Conservation (phyloP, 1,140 invertebrate genomes). For the Gonatopus flavifemur region DNA sequence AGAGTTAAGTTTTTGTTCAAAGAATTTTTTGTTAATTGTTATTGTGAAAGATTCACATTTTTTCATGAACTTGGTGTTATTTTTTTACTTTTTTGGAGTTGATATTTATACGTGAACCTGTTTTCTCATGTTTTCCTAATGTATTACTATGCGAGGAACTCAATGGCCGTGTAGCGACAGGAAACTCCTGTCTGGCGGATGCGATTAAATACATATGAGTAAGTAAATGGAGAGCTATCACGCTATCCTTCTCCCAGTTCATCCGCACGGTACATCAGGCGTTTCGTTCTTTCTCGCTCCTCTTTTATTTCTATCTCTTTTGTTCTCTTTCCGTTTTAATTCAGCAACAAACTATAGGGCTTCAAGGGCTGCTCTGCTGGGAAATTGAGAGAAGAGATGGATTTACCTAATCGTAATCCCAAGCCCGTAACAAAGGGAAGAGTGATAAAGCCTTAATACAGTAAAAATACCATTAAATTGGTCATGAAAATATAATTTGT, state of each 20-base stretch:
- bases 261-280: not conserved
- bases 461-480: too few species aligned
- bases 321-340: not conserved
- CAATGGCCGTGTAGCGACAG: slow-evolving; percentile 23
- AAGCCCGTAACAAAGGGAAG: too few species aligned
- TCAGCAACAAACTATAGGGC: slow-evolving; percentile 3
- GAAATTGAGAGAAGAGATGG: slow-evolving; percentile 15
- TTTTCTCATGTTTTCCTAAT: too few species aligned
- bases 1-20: too few species aligned
- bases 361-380: slow-evolving; percentile 16
- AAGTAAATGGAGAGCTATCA: slow-evolving; percentile 25
- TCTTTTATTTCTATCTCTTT: not conserved
- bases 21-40: too few species aligned
- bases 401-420: slow-evolving; percentile 10
- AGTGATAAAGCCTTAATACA: too few species aligned
- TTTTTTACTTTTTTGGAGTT: too few species aligned
- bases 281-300: not conserved
- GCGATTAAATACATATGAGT: slow-evolving; percentile 27
- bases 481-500: too few species aligned
- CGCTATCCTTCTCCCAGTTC: not conserved
- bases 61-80: too few species aligned
- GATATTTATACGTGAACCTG: too few species aligned
- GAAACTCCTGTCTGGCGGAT: slow-evolving; percentile 25
- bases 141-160: too few species aligned
- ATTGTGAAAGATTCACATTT: too few species aligned